Conservation (phyloP, 1,140 invertebrate genomes). For the Dreissena polymorpha region DNA sequence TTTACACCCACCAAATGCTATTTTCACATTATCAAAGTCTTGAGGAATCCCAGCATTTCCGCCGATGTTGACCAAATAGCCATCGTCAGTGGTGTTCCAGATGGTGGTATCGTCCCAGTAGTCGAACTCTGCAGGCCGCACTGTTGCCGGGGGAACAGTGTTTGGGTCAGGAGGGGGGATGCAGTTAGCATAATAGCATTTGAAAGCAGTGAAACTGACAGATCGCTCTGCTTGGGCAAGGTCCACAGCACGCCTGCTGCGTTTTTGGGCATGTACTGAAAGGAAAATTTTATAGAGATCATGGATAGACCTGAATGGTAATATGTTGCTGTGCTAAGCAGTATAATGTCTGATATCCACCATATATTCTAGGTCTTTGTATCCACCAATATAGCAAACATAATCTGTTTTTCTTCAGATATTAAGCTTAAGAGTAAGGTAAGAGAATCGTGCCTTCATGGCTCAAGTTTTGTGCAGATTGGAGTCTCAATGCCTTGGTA, state of each 20-base stretch:
- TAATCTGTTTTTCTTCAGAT: too few species aligned
- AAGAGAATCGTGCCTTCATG: too few species aligned
- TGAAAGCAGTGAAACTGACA: slow-evolving; percentile 30
- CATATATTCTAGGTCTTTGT: too few species aligned
- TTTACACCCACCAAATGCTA: slow-evolving; percentile 39
- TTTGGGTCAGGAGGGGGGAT: slow-evolving; percentile 70
- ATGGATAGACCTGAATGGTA: too few species aligned
- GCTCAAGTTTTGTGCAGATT: too few species aligned
- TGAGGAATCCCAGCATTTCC: slow-evolving; percentile 22
- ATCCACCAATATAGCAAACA: too few species aligned
- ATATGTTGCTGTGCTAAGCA: too few species aligned
- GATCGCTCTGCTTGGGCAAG: slow-evolving; percentile 24
- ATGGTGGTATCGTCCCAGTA: slow-evolving; percentile 41
- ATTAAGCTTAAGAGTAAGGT: too few species aligned
- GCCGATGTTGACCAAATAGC: slow-evolving; percentile 35
- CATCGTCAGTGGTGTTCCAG: slow-evolving; percentile 37
- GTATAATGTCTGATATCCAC: too few species aligned
- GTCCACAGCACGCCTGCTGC: slow-evolving; percentile 6
- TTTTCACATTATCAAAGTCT: slow-evolving; percentile 43
- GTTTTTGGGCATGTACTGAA: slow-evolving; percentile 24
- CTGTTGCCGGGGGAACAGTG: slow-evolving; percentile 29
- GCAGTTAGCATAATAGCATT: slow-evolving; percentile 74
- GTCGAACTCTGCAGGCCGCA: background rate
- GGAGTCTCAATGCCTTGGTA: too few species aligned
- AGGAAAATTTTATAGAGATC: too few species aligned